Evolutionary conservation across 2,888 invertebrate species (phyloP), one percentile per base, ranked within the genome.

Genomic region (Nemurella pictetii): DNA sequence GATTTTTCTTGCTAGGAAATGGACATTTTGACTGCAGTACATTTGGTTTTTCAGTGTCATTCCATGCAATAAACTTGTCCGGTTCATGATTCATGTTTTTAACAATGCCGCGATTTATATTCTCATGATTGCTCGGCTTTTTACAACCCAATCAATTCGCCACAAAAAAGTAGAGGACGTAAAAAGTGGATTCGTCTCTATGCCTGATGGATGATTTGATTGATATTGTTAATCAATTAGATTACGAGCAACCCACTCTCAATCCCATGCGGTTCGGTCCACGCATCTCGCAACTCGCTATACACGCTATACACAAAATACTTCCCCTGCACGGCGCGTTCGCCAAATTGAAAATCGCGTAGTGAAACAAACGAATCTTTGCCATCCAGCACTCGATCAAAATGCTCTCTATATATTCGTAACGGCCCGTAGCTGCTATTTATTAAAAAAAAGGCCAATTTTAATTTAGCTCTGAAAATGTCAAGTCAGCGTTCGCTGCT

Each of bases 141-240:
- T 55, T 55, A 55, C 55, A 55, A 55, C 55, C 55, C 55, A 55
- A 55, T 20, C 55, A 20, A 55, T 55, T 55, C 55, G 20, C 55
- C 55, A 55, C 55, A 55, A 7, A 55, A 55, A 55, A 32, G 9
- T 32, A 32, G 20, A 55, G 55, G 12, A 55, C 55, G 15, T 12
- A 55, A 55, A 55, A 55, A 55, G 55, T 55, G 55, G 55, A 55
- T 55, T 55, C 55, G 55, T 78, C 78, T 27, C 78, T 30, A 29
- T 82, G 82, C 9, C 27, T 55, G 55, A 36, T 28, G 73, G 82
- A 36, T 32, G 35, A 32, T 30, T 30, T 82, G 82, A 82, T 82
- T 82, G 82, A 82, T 82, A 36, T 29, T 27, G 72, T 72, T 82
- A 82, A 82, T 82, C 82, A 82, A 82, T 82, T 82, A 82, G 55